Percentiles rank a stretch among this genome's conserved stretches.
Conservation (phyloP, 2,113 vertebrate species). For the Podarcis muralis region DNA sequence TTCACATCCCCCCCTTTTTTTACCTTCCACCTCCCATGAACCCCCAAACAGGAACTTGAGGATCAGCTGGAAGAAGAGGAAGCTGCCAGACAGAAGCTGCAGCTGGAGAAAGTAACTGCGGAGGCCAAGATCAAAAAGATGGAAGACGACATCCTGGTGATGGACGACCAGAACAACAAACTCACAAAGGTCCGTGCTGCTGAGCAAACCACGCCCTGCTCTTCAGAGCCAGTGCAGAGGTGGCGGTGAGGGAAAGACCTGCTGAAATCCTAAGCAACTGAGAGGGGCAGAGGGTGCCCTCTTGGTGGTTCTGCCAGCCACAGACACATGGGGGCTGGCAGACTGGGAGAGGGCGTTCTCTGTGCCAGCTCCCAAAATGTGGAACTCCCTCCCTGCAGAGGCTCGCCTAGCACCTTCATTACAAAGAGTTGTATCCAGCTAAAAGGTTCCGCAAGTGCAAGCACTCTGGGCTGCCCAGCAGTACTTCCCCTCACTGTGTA, state of each 20-base stretch:
- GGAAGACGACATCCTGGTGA: slow-evolving; percentile 90
- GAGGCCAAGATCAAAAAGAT: slow-evolving; percentile 94
- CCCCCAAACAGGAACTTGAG: slow-evolving; percentile 82
- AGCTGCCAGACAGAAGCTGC: slow-evolving; percentile 87
- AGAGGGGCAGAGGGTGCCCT: no score
- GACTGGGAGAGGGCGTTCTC: no score
- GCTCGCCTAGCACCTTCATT: no score
- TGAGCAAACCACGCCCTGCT: background rate
- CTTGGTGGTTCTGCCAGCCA: background rate
- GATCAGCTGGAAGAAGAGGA: slow-evolving; percentile 88
- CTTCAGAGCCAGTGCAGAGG: background rate
- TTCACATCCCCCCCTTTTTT: background rate
- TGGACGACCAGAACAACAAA: slow-evolving; percentile 94
- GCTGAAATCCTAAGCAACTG: background rate
- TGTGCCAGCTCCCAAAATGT: no score
- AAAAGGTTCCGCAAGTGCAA: no score
- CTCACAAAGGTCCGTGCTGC: slow-evolving; percentile 81
- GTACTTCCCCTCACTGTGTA: no score
- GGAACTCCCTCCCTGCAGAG: no score
- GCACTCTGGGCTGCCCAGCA: no score
- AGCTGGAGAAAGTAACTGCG: slow-evolving; percentile 87
- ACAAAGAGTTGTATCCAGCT: no score
- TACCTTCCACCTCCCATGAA: background rate
- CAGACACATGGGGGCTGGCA: background rate
- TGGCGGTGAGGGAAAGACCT: no score